Evolutionary conservation across 2,888 invertebrate genomes (phyloP).

Genomic region (Eupithecia subumbrata): DNA sequence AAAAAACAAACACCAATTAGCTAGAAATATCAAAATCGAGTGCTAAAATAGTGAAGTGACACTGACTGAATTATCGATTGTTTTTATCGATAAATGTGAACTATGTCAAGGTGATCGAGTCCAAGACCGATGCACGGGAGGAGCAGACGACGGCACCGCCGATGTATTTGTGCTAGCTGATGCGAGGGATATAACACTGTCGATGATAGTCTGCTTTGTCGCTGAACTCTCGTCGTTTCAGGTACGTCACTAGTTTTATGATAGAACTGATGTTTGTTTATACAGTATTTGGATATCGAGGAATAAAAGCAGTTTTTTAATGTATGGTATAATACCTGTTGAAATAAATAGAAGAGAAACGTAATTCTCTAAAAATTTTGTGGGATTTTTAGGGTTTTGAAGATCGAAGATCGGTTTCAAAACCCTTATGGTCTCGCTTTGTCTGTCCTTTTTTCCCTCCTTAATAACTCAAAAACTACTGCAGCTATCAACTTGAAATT

Average conservation of each 20-base stretch:
- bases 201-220: conserved; percentile 83
- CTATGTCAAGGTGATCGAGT: conserved; percentile 56
- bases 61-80: conserved; percentile 56
- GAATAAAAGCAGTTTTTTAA: neutral
- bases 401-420: too few relatives aligned
- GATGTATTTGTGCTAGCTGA: conserved; percentile 76
- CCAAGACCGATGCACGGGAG: conserved; percentile 65
- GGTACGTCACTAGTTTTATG: conserved; percentile 62
- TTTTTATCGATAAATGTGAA: conserved; percentile 51
- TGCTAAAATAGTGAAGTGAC: conserved; percentile 64
- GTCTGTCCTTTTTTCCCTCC: too few relatives aligned
- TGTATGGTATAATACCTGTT: neutral
- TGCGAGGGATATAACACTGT: conserved; percentile 75
- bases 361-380: too few relatives aligned
- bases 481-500: too few relatives aligned
- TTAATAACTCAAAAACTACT: too few relatives aligned
- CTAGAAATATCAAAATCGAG: conserved; percentile 11
- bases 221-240: conserved; percentile 82
- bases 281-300: neutral
- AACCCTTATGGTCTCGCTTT: too few relatives aligned
- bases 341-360: neutral
- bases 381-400: too few relatives aligned
- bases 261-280: neutral
- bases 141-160: conserved; percentile 77
- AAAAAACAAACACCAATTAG: neutral